Percentiles rank a stretch among this genome's conserved stretches.
Conservation (phyloP, 2,797 vertebrate species). For the Squalus acanthias region DNA sequence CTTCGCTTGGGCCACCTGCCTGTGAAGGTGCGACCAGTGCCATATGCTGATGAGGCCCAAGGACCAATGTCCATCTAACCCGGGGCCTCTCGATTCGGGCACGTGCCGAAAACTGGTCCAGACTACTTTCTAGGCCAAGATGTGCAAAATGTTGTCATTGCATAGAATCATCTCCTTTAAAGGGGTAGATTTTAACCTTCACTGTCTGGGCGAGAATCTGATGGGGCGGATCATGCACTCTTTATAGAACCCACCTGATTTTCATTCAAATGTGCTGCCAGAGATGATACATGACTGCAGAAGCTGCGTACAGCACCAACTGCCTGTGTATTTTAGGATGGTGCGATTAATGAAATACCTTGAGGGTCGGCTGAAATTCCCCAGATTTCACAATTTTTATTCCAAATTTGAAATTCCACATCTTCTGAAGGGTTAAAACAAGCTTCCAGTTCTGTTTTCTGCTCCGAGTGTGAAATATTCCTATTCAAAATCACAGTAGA, state of each 20-base stretch:
- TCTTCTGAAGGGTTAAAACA: neutral
- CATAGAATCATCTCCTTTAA: neutral
- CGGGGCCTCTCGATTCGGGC: too few relatives aligned
- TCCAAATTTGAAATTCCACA: neutral
- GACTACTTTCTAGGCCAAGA: too few relatives aligned
- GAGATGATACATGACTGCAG: neutral
- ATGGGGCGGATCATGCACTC: neutral
- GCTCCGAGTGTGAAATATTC: neutral
- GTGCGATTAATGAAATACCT: neutral
- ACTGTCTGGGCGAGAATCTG: neutral
- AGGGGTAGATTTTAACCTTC: neutral
- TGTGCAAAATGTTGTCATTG: neutral
- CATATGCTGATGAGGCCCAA: neutral
- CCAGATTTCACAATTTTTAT: neutral
- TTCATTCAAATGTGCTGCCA: neutral
- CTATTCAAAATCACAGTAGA: neutral
- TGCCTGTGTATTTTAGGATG: neutral
- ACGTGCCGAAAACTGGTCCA: too few relatives aligned
- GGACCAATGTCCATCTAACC: neutral
- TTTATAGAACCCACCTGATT: neutral
- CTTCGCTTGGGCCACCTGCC: too few relatives aligned
- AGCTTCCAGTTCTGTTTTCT: neutral
- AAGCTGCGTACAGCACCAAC: neutral
- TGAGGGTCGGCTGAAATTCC: neutral
- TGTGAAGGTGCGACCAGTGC: too few relatives aligned